These are phyloP conservation scores for Andrena flavipes DNA, from an alignment of 2,888 invertebrate species.

Conservation along the genomic window DNA sequence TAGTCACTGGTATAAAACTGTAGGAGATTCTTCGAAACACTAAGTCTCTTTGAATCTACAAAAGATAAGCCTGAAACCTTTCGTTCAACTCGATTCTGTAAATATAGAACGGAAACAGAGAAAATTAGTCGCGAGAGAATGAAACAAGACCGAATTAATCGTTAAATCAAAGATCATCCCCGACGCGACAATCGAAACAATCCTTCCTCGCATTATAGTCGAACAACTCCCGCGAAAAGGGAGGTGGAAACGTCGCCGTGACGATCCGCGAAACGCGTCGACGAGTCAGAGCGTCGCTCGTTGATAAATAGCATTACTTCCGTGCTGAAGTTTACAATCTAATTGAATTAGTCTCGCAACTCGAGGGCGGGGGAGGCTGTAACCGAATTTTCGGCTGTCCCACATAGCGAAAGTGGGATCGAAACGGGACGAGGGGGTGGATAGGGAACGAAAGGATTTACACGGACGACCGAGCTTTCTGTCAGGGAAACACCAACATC, in stretches of 20 bases:
- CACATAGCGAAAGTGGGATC: constrained; percentile 17
- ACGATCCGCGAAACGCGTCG: constrained; percentile 24
- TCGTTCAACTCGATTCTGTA: too few relatives aligned
- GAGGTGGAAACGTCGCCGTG: constrained; percentile 3
- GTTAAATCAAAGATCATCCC: too few relatives aligned
- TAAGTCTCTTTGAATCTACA: too few relatives aligned
- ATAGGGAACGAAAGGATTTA: constrained; percentile 26
- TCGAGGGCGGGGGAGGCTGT: constrained; percentile 19
- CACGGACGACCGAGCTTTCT: constrained; percentile 16
- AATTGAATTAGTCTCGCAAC: constrained; percentile 47
- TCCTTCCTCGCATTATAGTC: not conserved
- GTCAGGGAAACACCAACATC: not conserved
- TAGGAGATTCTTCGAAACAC: not conserved
- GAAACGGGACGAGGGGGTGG: not conserved
- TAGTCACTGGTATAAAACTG: not conserved
- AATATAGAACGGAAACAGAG: too few relatives aligned
- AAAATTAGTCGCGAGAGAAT: too few relatives aligned
- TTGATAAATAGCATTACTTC: constrained; percentile 47
- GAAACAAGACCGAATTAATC: too few relatives aligned
- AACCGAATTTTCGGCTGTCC: constrained; percentile 59
- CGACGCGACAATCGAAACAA: too few relatives aligned
- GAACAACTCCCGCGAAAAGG: not conserved
- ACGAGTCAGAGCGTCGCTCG: constrained; percentile 4
- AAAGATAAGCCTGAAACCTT: too few relatives aligned
- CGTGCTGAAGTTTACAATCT: constrained; percentile 40